These are phyloP conservation scores for Allygus modestus DNA, from an alignment of 2,888 invertebrate species.

Conservation along the genomic window DNA sequence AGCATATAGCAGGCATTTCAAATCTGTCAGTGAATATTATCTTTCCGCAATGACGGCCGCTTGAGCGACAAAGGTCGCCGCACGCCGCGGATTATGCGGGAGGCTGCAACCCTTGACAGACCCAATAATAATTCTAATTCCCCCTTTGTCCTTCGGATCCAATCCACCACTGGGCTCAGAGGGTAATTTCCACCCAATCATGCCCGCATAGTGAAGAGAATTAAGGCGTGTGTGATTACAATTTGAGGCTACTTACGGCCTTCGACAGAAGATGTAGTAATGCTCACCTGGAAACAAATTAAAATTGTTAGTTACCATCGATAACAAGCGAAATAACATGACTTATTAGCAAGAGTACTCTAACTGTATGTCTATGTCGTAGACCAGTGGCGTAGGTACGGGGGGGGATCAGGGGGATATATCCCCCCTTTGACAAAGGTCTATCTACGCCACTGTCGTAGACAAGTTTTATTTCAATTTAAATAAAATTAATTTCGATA, in stretches of 20 bases:
- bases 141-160: conserved; percentile 25
- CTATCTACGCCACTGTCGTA: too few species aligned
- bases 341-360: too few species aligned
- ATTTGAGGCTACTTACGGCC: neutral
- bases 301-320: too few species aligned
- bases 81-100: conserved; percentile 36
- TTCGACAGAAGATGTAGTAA: neutral
- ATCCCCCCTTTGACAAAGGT: too few species aligned
- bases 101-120: conserved; percentile 28
- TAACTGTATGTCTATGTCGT: too few species aligned
- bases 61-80: neutral
- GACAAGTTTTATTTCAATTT: too few species aligned
- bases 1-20: neutral
- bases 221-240: neutral
- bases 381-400: too few species aligned
- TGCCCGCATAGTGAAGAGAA: neutral
- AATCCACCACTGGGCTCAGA: conserved; percentile 15
- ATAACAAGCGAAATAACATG: too few species aligned
- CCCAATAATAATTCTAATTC: conserved; percentile 49
- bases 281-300: conserved; percentile 25
- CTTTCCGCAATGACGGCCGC: neutral
- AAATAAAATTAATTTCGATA: too few species aligned
- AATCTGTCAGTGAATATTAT: neutral
- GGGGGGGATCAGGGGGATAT: too few species aligned
- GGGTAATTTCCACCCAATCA: conserved; percentile 26